Conservation (phyloP, 2,797 vertebrate species). For the Antrozous pallidus region DNA sequence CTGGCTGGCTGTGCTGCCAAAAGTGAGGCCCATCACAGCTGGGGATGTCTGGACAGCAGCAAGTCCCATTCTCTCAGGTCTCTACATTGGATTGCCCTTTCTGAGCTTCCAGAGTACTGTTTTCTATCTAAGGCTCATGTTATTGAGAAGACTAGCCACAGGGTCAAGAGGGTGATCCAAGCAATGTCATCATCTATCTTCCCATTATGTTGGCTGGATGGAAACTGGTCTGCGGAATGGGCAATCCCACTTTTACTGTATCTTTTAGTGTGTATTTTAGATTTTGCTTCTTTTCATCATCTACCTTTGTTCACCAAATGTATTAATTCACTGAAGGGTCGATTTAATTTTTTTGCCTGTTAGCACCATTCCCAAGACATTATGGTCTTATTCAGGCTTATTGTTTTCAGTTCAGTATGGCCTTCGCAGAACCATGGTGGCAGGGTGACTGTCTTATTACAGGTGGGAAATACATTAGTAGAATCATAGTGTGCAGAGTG, state of each 20-base stretch:
- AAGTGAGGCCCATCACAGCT: neutral
- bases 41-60: neutral
- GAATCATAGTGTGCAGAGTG: neutral
- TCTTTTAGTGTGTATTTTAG: neutral
- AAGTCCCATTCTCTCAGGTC: neutral
- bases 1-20: neutral
- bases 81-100: neutral
- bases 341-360: neutral
- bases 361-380: neutral
- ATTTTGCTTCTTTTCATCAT: neutral
- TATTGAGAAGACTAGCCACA: neutral
- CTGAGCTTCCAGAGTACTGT: neutral
- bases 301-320: neutral
- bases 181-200: neutral
- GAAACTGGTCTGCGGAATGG: neutral
- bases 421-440: neutral
- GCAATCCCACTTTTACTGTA: neutral
- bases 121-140: neutral
- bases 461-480: neutral
- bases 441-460: too few species aligned
- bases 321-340: neutral
- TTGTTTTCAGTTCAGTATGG: neutral
- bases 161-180: neutral
- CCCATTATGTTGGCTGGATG: neutral
- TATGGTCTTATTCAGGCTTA: neutral